These are phyloP conservation scores for Gymnopithys bicolor DNA, from an alignment of 2,797 vertebrate genomes.

Conservation along the genomic window DNA sequence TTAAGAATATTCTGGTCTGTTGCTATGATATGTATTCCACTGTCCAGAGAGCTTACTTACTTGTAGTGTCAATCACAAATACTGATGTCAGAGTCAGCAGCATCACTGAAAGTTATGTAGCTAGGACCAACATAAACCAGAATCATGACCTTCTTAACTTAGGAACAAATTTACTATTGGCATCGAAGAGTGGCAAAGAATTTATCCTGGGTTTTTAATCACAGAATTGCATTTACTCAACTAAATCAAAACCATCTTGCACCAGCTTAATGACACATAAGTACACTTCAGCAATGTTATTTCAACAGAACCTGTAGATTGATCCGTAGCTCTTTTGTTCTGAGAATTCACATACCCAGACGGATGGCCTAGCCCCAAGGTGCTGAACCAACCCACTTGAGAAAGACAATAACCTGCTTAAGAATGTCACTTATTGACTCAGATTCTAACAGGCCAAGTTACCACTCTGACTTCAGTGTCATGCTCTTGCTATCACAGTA, in stretches of 20 bases:
- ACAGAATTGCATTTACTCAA: background rate
- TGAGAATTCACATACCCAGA: background rate
- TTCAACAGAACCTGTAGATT: background rate
- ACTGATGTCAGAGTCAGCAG: background rate
- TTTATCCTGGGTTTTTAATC: background rate
- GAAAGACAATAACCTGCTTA: background rate
- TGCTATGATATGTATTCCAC: fast-evolving
- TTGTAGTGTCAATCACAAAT: background rate
- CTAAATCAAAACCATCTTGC: background rate
- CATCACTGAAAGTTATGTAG: background rate
- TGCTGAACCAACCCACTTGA: background rate
- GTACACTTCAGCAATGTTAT: background rate
- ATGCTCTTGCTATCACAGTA: background rate
- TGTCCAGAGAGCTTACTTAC: background rate
- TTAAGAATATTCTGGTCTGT: background rate
- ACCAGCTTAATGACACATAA: background rate
- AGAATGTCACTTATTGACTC: background rate
- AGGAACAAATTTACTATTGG: background rate
- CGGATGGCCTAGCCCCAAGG: background rate
- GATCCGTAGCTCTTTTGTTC: background rate
- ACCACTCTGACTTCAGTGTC: background rate
- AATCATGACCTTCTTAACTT: background rate
- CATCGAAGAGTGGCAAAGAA: background rate
- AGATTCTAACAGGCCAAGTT: background rate
- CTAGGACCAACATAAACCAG: background rate